Evolutionary conservation across 2,113 vertebrate genomes (phyloP), one percentile per base, ranked within the genome.

Genomic region (Aix galericulata): DNA sequence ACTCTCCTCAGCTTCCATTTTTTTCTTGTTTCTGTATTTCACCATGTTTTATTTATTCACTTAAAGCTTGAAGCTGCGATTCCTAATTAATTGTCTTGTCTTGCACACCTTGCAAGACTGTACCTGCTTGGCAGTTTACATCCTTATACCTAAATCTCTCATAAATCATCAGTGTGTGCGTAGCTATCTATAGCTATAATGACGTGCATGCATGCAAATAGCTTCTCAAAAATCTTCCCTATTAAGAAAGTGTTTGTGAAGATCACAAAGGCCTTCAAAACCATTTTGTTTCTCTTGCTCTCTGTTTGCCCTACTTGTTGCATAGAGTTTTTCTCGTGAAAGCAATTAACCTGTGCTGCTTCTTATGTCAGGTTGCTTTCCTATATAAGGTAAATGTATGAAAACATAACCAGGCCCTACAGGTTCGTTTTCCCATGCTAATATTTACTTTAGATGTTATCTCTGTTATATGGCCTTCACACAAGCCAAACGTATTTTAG

Each of bases 311-410:
- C 38, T 89, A 34, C 77, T 72, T 87, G 81, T 92, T 94, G 77
- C 77, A 8, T 85, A 27, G 55, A 84, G 56, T 11, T 94, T 84
- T 84, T 75, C 32, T 91, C 71, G 68, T 68, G 66, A 64, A 86
- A 85, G 55, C 88, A 94, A 76, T 95, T 94, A 94, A 96, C 80
- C 91, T 82, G 12, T 89, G 77, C 36, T 89, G 71, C 38, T 93
- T 58, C 66, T 23, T 74, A 1, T 87, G 91, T 79, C 77, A 91
- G 40, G 38, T 59, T 82, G 50, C 18, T 62, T 6, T 36, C 48
- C 40, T 82, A 48, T 62, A 36, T 68, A 69, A 91, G 86, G 62
- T 67, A 48, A 81, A 69, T 0, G 16, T 34, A 53, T 0, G 2
- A 60, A 77, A 69, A 71, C 13, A 34, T 50, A 91, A 72, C 36